These are phyloP conservation scores for Tetragonula carbonaria DNA, from an alignment of 2,888 invertebrate species.

Conservation along the genomic window DNA sequence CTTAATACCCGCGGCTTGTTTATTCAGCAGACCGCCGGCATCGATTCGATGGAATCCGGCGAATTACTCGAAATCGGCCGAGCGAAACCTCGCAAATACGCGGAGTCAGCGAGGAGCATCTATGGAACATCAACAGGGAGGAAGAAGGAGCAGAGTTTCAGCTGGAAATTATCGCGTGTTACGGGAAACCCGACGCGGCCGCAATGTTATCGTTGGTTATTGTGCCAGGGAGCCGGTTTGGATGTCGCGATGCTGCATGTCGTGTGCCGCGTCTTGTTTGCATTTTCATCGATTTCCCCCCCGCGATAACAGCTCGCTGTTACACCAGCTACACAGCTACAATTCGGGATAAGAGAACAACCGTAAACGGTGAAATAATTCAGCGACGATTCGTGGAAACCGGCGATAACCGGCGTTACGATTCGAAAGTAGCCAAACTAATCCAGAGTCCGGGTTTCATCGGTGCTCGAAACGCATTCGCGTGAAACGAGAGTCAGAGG, in stretches of 20 bases:
- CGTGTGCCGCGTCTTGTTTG: slow-evolving; percentile 35
- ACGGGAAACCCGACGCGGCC: background rate
- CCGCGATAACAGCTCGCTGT: slow-evolving; percentile 19
- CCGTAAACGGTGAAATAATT: background rate
- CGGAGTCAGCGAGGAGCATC: background rate
- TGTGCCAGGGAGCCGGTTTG: background rate
- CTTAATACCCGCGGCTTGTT: slow-evolving; percentile 32
- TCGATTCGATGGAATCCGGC: slow-evolving; percentile 26
- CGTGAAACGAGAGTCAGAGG: background rate
- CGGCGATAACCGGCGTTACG: background rate
- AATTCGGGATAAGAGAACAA: background rate
- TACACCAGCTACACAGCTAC: slow-evolving; percentile 20
- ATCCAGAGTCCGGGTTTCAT: background rate
- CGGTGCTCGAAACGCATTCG: background rate
- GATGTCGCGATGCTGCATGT: background rate
- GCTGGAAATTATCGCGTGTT: slow-evolving; percentile 30
- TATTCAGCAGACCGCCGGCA: background rate
- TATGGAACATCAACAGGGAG: background rate
- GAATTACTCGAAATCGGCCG: slow-evolving; percentile 16
- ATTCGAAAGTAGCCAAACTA: background rate
- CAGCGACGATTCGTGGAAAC: background rate
- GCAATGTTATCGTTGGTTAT: slow-evolving; percentile 39
- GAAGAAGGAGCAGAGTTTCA: slow-evolving; percentile 1
- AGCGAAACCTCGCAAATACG: background rate
- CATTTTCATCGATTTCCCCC: slow-evolving; percentile 29